Conservation (phyloP, 2,888 invertebrate species). For the Melanargia galathea region DNA sequence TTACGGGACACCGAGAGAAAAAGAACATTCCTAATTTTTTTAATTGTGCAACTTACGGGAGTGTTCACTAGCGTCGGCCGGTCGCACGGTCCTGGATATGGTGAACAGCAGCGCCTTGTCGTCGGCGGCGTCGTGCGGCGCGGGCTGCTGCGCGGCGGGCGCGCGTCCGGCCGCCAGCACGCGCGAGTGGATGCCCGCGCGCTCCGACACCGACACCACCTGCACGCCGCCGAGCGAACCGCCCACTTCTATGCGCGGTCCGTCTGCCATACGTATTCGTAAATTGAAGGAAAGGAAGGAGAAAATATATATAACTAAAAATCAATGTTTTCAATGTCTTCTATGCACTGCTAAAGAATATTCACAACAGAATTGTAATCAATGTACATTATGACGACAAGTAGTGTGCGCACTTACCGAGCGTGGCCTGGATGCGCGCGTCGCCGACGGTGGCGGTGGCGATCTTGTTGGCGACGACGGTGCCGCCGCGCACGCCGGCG, state of each 20-base stretch:
- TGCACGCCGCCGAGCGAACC: constrained; percentile 97
- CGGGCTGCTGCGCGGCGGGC: constrained; percentile 83
- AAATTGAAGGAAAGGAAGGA: neutral
- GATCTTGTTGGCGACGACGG: constrained; percentile 91
- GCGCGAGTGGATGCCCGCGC: constrained; percentile 87
- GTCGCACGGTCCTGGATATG: constrained; percentile 51
- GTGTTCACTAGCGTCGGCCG: constrained; percentile 43
- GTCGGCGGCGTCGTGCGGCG: constrained; percentile 41
- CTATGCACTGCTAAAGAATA: no score
- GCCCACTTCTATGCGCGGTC: constrained; percentile 83
- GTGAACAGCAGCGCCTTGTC: constrained; percentile 64
- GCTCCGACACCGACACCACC: constrained; percentile 91
- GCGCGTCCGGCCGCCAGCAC: constrained; percentile 92
- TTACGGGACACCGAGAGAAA: no score
- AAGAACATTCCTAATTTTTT: no score
- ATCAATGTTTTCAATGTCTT: no score
- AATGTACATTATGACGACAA: no score
- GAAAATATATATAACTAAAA: no score
- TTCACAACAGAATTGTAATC: no score
- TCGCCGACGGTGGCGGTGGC: constrained; percentile 96
- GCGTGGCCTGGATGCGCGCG: constrained; percentile 92
- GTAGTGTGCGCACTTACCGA: constrained; percentile 75
- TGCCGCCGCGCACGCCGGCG: constrained; percentile 88
- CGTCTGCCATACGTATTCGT: constrained; percentile 58
- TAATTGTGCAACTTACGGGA: constrained; percentile 48